A percentile compares a stretch with the other conserved stretches of the same genome.
These are phyloP conservation scores for Phymorhynchus buccinoides DNA, from an alignment of 1,140 invertebrate species.

Conservation along the genomic window DNA sequence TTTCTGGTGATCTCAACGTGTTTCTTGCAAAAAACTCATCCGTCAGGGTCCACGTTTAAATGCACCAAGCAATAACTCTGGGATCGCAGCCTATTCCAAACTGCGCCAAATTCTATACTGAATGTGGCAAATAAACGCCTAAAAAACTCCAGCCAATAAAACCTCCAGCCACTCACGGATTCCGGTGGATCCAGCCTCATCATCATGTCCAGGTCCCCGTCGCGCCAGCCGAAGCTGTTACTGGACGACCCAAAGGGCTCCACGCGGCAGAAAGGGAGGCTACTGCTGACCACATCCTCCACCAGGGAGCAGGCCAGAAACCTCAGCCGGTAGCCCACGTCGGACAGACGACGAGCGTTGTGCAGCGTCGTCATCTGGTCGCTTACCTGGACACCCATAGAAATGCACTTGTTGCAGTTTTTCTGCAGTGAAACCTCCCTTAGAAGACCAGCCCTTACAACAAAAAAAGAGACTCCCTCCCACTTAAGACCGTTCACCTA, in stretches of 20 bases:
- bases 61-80: too few species aligned
- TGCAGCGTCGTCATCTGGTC: conserved; percentile 18
- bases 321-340: conserved; percentile 10
- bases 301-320: conserved; percentile 15
- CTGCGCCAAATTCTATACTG: not conserved
- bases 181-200: not conserved
- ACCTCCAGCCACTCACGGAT: not conserved
- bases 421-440: too few species aligned
- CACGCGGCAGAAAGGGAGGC: conserved; percentile 21
- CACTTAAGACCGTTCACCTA: not conserved
- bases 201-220: conserved; percentile 37
- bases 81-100: too few species aligned
- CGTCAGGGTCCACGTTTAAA: too few species aligned
- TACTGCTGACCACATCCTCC: conserved; percentile 15
- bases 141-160: not conserved
- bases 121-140: too few species aligned
- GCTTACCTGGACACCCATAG: not conserved
- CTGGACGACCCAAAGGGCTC: conserved; percentile 34
- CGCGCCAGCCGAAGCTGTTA: conserved; percentile 35
- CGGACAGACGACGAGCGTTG: not conserved
- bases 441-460: not conserved
- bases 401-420: not conserved
- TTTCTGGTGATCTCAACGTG: too few species aligned
- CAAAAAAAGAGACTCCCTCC: not conserved
- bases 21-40: too few species aligned